Evolutionary conservation across 2,797 vertebrate species (phyloP), one percentile per base, ranked within the genome.

Genomic region (Spinus pinus): DNA sequence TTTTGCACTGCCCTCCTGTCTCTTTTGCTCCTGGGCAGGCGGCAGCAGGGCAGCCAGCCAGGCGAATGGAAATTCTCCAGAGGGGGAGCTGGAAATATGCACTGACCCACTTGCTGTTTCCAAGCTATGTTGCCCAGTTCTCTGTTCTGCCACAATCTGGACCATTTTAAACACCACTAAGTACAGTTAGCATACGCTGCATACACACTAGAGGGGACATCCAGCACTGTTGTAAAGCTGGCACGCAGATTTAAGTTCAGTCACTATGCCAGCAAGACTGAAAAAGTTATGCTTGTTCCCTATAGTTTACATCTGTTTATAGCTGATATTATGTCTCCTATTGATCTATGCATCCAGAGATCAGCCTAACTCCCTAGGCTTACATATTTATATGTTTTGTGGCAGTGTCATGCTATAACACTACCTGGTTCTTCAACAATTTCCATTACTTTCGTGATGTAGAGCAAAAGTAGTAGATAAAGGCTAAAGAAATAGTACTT

Each of bases 61-160:
- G 73, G 62, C 6, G 0, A 58, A 64, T 56, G 50, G 66, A 79
- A 79, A 88, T 69, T 71, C 66, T 94, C 61, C 33, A 35, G 86
- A 66, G 57, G 18, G 33, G 1, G 3, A 90, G 9, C 22, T 72
- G 56, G n/a, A 82, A 92, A 89, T 51, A 85, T 1, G 8, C 71
- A 58, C 28, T 79, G 94, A 88, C 71, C 50, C 86, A 70, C 51
- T 91, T 91, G 71, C 51, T 62, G 14, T 89, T 94, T 90, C 66
- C 73, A 84, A 56, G 33, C 41, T 77, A 3, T 27, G 24, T 62
- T 92, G 47, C 70, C 73, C 66, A 44, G 33, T 83, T 88, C 18
- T 84, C 70, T 74, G 37, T 53, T 90, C 61, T 90, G 51, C 50
- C 35, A 53, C 57, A 54, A 24, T 65, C 54, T 81, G 75, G 25